Conservation (phyloP, 2,888 invertebrate species). For the Clusia tigrina region DNA sequence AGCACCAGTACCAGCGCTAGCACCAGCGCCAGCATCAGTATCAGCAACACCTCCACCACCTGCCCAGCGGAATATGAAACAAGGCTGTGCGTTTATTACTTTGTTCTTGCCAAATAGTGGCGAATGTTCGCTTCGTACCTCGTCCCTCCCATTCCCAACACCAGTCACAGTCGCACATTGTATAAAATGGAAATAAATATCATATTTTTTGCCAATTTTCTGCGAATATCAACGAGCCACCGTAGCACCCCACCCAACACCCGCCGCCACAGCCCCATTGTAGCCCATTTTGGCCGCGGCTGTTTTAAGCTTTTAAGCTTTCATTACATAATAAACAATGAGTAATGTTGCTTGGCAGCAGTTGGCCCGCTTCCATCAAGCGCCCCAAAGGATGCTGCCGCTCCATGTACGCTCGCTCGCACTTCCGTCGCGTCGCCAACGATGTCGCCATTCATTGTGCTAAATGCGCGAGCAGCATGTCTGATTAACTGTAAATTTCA, state of each 20-base stretch:
- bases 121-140: background rate
- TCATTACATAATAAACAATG: conserved; percentile 20
- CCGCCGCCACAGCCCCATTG: background rate
- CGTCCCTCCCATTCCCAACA: no score
- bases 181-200: background rate
- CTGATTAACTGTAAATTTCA: conserved; percentile 56
- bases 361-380: background rate
- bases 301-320: conserved; percentile 17
- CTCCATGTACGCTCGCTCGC: conserved; percentile 8
- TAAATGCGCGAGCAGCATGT: conserved; percentile 41
- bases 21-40: background rate
- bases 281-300: background rate
- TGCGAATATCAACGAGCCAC: no score
- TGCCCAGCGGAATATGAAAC: background rate
- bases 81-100: background rate
- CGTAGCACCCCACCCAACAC: no score
- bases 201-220: background rate
- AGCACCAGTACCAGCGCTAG: background rate
- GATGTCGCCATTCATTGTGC: conserved; percentile 5
- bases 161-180: no score
- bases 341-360: conserved; percentile 6
- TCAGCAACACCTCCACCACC: background rate
- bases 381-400: background rate
- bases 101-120: conserved; percentile 1
- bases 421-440: background rate